Conservation (phyloP, 2,888 invertebrate genomes). For the Phortica okadai region DNA sequence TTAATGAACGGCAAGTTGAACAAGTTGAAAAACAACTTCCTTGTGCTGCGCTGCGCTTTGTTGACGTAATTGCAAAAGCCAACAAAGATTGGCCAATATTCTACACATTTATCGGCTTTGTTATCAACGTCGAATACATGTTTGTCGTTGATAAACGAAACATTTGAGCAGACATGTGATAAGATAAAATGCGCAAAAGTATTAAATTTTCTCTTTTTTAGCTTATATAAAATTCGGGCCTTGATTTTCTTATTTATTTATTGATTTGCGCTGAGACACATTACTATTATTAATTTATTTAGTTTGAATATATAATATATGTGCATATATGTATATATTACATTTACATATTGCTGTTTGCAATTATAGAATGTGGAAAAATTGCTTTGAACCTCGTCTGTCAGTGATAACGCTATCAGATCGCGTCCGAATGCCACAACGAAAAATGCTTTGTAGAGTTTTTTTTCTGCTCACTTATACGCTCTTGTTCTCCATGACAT, state of each 20-base stretch:
- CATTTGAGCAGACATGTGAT: background rate
- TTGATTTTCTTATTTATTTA: background rate
- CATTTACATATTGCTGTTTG: too few relatives aligned
- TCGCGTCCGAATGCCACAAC: too few relatives aligned
- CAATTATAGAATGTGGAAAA: too few relatives aligned
- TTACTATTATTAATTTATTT: too few relatives aligned
- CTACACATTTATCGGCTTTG: background rate
- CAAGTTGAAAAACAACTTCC: background rate
- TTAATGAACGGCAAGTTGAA: background rate
- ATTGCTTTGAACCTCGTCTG: too few relatives aligned
- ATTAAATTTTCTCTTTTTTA: background rate
- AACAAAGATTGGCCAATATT: conserved; percentile 12
- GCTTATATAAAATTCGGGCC: conserved; percentile 3
- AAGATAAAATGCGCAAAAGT: conserved; percentile 7
- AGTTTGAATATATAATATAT: too few relatives aligned
- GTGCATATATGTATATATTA: too few relatives aligned
- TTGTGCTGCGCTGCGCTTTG: background rate
- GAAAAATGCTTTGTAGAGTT: too few relatives aligned
- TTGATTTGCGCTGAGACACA: background rate
- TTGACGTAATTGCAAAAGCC: background rate
- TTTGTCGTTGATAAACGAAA: conserved; percentile 2
- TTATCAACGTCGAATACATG: background rate
- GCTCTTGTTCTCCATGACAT: background rate
- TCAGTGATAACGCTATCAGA: too few relatives aligned
- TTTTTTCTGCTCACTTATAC: too few relatives aligned